A percentile compares a stretch with the other conserved stretches of the same genome.
Conservation (phyloP, 2,888 invertebrate genomes). For the Heteromurus nitidus region DNA sequence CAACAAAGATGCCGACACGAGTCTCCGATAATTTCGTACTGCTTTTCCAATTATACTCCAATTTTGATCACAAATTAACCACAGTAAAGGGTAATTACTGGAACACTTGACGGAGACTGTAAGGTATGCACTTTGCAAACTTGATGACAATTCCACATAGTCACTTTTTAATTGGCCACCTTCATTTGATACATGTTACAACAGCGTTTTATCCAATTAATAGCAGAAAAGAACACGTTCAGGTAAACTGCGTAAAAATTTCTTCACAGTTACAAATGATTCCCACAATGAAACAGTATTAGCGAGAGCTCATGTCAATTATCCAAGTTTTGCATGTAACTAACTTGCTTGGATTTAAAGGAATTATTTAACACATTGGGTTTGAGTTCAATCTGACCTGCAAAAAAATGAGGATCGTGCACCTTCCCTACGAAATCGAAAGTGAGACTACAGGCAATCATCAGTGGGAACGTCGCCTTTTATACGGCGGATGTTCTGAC, state of each 20-base stretch:
- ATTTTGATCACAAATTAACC: slow-evolving; percentile 3
- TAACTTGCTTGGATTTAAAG: no score
- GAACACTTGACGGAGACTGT: background rate
- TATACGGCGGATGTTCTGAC: slow-evolving; percentile 73
- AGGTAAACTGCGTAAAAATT: slow-evolving; percentile 48
- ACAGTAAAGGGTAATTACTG: background rate
- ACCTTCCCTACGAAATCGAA: slow-evolving; percentile 69
- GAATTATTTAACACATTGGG: no score
- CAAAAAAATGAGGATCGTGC: slow-evolving; percentile 53
- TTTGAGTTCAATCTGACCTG: background rate
- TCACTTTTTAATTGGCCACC: slow-evolving; percentile 17
- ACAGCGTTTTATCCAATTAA: background rate
- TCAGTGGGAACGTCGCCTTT: slow-evolving; percentile 71
- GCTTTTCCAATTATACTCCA: slow-evolving; percentile 13
- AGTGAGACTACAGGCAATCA: slow-evolving; percentile 69
- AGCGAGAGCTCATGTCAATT: no score
- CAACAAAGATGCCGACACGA: background rate
- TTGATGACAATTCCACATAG: slow-evolving; percentile 34
- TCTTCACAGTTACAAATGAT: slow-evolving; percentile 54
- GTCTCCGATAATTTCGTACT: background rate
- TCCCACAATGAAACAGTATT: slow-evolving; percentile 39
- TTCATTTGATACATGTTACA: background rate
- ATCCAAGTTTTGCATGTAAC: no score
- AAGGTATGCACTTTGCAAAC: slow-evolving; percentile 24
- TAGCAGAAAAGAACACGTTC: background rate